These are phyloP conservation scores for Amazona vittata DNA, from an alignment of 2,113 vertebrate genomes.

Conservation along the genomic window DNA sequence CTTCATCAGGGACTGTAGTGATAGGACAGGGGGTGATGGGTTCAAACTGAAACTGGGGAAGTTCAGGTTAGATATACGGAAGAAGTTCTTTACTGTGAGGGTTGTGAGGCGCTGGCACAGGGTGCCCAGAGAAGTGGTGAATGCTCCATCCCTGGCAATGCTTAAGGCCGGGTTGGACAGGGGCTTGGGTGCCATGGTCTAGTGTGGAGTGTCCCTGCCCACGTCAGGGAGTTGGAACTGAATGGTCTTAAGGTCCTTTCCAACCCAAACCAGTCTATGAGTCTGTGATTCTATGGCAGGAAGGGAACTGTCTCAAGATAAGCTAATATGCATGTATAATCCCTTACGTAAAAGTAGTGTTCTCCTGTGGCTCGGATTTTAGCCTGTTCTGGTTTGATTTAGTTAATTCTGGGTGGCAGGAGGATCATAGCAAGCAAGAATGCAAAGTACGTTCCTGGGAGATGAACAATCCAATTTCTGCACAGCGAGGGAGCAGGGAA, in stretches of 20 bases:
- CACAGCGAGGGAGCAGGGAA: background rate
- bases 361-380: background rate
- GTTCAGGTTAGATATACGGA: background rate
- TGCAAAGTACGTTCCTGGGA: background rate
- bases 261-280: background rate
- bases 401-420: background rate
- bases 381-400: background rate
- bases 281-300: background rate
- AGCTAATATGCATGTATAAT: background rate
- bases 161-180: background rate
- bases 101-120: background rate
- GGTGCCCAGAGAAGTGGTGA: background rate
- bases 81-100: background rate
- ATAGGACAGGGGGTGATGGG: background rate
- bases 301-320: background rate
- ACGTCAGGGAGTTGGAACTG: background rate
- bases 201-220: background rate
- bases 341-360: background rate
- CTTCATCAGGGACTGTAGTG: background rate
- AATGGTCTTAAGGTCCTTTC: background rate
- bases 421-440: background rate
- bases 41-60: background rate
- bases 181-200: background rate
- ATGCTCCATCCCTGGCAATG: background rate
- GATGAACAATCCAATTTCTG: slow-evolving; percentile 29